A percentile compares a stretch with the other conserved stretches of the same genome.
Conservation (phyloP, 1,140 invertebrate genomes). For the Tyrophagus putrescentiae region DNA sequence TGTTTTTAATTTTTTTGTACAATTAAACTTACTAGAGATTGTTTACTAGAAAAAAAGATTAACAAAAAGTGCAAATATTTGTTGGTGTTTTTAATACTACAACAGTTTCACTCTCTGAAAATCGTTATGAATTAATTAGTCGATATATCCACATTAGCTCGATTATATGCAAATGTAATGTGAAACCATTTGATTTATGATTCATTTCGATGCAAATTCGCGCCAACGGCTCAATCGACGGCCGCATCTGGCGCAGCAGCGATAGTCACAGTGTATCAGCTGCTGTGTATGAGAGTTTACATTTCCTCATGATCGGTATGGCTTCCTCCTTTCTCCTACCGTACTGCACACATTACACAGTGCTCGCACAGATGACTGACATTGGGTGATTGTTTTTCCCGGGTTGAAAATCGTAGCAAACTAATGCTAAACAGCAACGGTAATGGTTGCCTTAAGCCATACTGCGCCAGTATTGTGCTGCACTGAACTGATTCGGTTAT, state of each 20-base stretch:
- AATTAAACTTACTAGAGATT: no score
- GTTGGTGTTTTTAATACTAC: no score
- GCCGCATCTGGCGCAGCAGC: background rate
- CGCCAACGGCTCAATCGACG: background rate
- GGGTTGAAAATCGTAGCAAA: background rate
- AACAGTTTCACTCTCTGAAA: no score
- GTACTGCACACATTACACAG: background rate
- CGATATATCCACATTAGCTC: background rate
- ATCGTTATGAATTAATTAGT: conserved; percentile 24
- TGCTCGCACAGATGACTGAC: no score
- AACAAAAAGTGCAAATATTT: no score
- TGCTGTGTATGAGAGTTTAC: background rate
- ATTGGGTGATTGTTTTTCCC: background rate
- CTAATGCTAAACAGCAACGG: background rate
- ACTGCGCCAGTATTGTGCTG: background rate
- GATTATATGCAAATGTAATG: conserved; percentile 10
- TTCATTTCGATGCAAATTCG: background rate
- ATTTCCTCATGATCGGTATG: background rate
- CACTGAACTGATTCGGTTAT: background rate
- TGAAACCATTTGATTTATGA: background rate
- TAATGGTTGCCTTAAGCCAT: conserved; percentile 2
- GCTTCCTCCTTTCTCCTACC: background rate
- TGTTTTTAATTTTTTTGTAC: no score
- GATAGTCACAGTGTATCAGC: background rate
- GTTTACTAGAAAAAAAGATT: no score